Evolutionary conservation across 2,888 invertebrate genomes (phyloP).

Genomic region (Lithophane ornitopus): DNA sequence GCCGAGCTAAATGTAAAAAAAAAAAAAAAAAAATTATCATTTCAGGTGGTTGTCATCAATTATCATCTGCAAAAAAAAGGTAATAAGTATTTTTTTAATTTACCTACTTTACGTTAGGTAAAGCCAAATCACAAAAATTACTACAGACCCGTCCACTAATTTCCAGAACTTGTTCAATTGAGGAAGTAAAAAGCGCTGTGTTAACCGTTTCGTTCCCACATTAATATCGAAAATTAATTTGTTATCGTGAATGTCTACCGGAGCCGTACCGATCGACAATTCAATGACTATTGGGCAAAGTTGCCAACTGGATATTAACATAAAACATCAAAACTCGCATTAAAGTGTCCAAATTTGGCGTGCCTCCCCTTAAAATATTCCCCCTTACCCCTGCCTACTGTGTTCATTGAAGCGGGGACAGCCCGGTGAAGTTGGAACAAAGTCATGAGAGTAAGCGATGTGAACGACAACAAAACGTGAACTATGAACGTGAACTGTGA

Average conservation of each 20-base stretch:
- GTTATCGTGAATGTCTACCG: slow-evolving; percentile 63
- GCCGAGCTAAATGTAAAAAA: neutral
- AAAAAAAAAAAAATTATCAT: neutral
- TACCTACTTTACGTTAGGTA: neutral
- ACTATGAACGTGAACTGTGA: too few species aligned
- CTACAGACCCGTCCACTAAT: neutral
- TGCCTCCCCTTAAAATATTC: slow-evolving; percentile 79
- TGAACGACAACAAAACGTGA: neutral
- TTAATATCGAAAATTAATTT: slow-evolving; percentile 71
- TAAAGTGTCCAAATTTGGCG: slow-evolving; percentile 87
- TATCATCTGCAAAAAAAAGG: too few species aligned
- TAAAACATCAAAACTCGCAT: slow-evolving; percentile 90
- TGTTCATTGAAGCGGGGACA: slow-evolving; percentile 77
- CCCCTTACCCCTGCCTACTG: slow-evolving; percentile 76
- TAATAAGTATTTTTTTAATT: neutral
- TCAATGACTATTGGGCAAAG: slow-evolving; percentile 83
- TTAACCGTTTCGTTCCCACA: slow-evolving; percentile 38
- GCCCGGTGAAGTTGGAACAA: slow-evolving; percentile 64
- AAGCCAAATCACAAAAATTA: neutral
- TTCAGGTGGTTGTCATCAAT: too few species aligned
- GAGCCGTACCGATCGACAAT: slow-evolving; percentile 68
- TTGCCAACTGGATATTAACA: slow-evolving; percentile 86
- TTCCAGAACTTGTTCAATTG: slow-evolving; percentile 23
- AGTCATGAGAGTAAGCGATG: slow-evolving; percentile 60
- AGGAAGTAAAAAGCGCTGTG: slow-evolving; percentile 29